Evolutionary conservation across 1,140 invertebrate species (phyloP).

Genomic region (Papilio machaon): DNA sequence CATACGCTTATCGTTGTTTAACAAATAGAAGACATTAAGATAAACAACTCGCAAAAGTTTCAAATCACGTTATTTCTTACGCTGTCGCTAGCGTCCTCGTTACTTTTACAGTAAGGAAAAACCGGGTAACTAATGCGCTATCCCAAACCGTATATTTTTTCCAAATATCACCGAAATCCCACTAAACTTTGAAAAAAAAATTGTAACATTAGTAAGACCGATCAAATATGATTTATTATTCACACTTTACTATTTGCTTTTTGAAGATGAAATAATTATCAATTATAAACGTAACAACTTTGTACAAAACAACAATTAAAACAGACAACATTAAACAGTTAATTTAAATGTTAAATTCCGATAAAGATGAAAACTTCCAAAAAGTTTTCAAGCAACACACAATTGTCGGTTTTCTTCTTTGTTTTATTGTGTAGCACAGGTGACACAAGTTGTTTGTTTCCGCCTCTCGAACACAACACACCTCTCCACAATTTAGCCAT

Average conservation of each 20-base stretch:
- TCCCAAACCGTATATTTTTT: too few species aligned
- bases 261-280: too few species aligned
- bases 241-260: too few species aligned
- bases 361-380: background rate
- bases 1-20: background rate
- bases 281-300: background rate
- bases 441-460: background rate
- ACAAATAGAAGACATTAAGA: background rate
- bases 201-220: too few species aligned
- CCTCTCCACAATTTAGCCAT: too few species aligned
- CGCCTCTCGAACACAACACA: background rate
- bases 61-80: background rate
- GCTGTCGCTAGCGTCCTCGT: too few species aligned
- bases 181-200: too few species aligned
- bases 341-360: background rate
- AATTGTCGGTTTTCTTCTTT: background rate
- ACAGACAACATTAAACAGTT: background rate
- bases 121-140: too few species aligned
- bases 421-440: background rate
- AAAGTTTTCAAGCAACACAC: background rate
- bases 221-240: too few species aligned
- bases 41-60: background rate
- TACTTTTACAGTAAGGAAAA: too few species aligned
- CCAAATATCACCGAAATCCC: too few species aligned
- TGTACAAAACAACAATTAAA: background rate